These are phyloP conservation scores for Noctilio leporinus DNA, from an alignment of 2,113 vertebrate species.

Conservation along the genomic window DNA sequence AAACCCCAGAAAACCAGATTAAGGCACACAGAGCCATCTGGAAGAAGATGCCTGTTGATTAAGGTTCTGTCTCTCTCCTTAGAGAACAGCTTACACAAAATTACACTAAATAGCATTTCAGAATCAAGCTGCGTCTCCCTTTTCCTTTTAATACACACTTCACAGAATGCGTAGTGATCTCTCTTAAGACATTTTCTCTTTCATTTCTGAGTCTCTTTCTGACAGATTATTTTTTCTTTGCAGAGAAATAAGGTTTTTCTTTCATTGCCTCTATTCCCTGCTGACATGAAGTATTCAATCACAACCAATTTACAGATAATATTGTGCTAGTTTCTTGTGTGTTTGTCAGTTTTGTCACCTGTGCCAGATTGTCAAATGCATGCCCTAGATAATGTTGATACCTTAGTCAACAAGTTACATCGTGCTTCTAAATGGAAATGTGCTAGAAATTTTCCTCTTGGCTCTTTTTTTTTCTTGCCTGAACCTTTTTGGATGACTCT, in stretches of 20 bases:
- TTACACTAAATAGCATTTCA: conserved; percentile 75
- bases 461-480: background rate
- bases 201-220: conserved; percentile 56
- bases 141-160: conserved; percentile 65
- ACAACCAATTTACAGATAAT: conserved; percentile 70
- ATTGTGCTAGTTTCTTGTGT: conserved; percentile 55
- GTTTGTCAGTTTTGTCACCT: conserved; percentile 66
- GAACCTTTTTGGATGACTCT: background rate
- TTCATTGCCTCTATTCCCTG: conserved; percentile 71
- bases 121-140: conserved; percentile 74
- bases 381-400: conserved; percentile 64
- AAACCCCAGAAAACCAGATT: conserved; percentile 48
- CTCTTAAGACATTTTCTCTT: conserved; percentile 73
- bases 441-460: conserved; percentile 51
- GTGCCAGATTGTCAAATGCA: conserved; percentile 57
- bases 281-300: conserved; percentile 72
- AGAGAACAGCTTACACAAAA: conserved; percentile 71
- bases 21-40: conserved; percentile 76
- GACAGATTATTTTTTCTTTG: conserved; percentile 67
- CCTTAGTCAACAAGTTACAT: conserved; percentile 70
- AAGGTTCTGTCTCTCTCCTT: conserved; percentile 73
- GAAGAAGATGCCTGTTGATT: conserved; percentile 75
- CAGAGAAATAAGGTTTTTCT: conserved; percentile 64
- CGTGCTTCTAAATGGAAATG: conserved; percentile 52
- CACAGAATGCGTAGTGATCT: conserved; percentile 65